phyloP scores from a whole-genome alignment of 1,140 invertebrate genomes.

The Drosophila rhopaloa region DNA sequence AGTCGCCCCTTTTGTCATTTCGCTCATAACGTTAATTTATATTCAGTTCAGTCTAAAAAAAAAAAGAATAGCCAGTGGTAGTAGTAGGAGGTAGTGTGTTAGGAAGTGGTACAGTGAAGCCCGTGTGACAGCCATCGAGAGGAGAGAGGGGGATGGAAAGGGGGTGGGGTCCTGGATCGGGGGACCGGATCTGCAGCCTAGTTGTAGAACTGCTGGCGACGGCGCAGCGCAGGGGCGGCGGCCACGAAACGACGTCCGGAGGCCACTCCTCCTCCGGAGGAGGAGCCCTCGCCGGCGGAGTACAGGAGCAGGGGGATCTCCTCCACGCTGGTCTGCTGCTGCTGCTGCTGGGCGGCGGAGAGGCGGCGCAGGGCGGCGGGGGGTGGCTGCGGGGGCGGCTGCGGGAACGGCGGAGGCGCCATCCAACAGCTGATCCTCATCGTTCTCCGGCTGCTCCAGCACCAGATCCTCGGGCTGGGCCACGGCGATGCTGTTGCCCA shows the following conservation, averaged over 20 bases:
- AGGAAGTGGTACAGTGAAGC: conserved; percentile 42
- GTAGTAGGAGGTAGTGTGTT: conserved; percentile 15
- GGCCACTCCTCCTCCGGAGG: conserved; percentile 9
- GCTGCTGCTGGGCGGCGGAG: conserved; percentile 56
- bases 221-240: conserved; percentile 66
- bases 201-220: conserved; percentile 55
- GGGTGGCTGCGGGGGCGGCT: neutral
- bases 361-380: conserved; percentile 53
- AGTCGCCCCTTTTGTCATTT: conserved; percentile 72
- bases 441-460: conserved; percentile 68
- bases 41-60: conserved; percentile 83
- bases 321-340: conserved; percentile 74
- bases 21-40: conserved; percentile 81
- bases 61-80: conserved; percentile 39
- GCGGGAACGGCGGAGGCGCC: conserved; percentile 6
- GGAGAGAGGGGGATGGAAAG: conserved; percentile 2
- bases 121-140: conserved; percentile 39
- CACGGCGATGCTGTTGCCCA: conserved; percentile 69
- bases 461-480: conserved; percentile 68
- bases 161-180: neutral
- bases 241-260: conserved; percentile 66
- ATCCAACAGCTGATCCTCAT: conserved; percentile 72
- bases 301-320: conserved; percentile 78
- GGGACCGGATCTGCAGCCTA: conserved; percentile 4
- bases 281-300: conserved; percentile 63